Evolutionary conservation across 1,140 invertebrate genomes (phyloP), one percentile per base, ranked within the genome.

Genomic region (Dinothrombium tinctorium): DNA sequence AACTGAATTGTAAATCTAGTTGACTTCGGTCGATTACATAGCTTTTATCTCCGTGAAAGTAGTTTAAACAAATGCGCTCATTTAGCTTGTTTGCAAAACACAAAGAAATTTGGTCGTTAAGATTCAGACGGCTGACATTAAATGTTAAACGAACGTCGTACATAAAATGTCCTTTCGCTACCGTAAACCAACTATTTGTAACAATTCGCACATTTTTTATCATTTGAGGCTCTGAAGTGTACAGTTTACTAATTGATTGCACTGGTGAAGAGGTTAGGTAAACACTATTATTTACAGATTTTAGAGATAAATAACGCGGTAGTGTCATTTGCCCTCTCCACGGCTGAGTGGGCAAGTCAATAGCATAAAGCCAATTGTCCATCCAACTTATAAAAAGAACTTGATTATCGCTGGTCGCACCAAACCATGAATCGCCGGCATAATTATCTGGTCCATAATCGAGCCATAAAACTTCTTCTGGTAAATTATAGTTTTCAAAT

Each of bases 391-490:
- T 40, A 19, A 44, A 17, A n/a, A n/a, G n/a, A 6, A 26, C 26
- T n/a, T 43, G 22, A 11, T 40, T 19, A 9, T 15, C 5, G 11
- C 21, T 24, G 14, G 37, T 22, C 6, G 8, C 15, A 5, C 23
- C 11, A 22, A 11, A 19, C 1, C 5, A 44, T 19, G 26, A 8
- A 17, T 28, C 28, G 14, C 23, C 43, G 15, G 43, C 43, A 33
- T 44, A 44, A 36, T 40, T 40, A 29, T 44, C 43, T 14, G 43
- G 29, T 12, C 43, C 43, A 9, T 33, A 40, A 23, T 44, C 43
- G 6, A 33, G 2, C 43, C 43, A 44, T 5, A 24, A 23, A 40
- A 40, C 23, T 23, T 7, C 11, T n/a, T 44, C 19, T 3, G 33
- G 8, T 12, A 35, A 22, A 37, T 36, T 33, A 8, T 8, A 3